Evolutionary conservation across 2,797 vertebrate species (phyloP).

Genomic region (Pseudomugil tenellus): DNA sequence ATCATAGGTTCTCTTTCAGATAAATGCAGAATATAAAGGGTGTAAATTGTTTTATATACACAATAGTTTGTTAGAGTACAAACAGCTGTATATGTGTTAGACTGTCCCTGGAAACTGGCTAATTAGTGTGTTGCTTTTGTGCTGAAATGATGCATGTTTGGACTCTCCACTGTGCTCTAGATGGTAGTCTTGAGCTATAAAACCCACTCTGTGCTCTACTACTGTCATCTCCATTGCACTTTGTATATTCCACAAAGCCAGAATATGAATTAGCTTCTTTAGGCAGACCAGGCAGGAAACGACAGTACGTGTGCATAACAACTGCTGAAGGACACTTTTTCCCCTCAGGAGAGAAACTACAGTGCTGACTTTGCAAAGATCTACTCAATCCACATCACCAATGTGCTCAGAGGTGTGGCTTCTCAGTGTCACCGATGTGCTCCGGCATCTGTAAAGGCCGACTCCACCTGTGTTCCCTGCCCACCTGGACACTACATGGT

Average conservation of each 20-base stretch:
- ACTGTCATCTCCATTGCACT: not conserved
- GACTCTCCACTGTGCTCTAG: slow-evolving; percentile 21
- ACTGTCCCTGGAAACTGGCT: not conserved
- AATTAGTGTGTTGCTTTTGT: slow-evolving; percentile 4
- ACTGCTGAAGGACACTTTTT: not conserved
- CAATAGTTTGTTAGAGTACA: not conserved
- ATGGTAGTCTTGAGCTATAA: slow-evolving; percentile 53
- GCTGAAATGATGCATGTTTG: not conserved
- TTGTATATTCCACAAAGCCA: rapidly evolving
- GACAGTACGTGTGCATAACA: not conserved
- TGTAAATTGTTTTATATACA: not conserved
- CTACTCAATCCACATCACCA: slow-evolving; percentile 91
- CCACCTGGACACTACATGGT: slow-evolving; percentile 87
- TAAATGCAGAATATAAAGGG: not conserved
- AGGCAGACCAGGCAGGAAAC: not conserved
- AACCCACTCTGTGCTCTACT: not conserved
- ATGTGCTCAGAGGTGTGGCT: slow-evolving; percentile 89
- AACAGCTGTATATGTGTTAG: not conserved
- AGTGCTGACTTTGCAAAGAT: slow-evolving; percentile 90
- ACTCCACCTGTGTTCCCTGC: slow-evolving; percentile 89
- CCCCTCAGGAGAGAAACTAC: slow-evolving; percentile 84
- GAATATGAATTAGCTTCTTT: not conserved
- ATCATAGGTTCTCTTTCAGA: not conserved
- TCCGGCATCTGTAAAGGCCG: slow-evolving; percentile 61
- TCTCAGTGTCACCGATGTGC: slow-evolving; percentile 90